Conservation (phyloP, 1,140 invertebrate species). For the Ladona fulva region DNA sequence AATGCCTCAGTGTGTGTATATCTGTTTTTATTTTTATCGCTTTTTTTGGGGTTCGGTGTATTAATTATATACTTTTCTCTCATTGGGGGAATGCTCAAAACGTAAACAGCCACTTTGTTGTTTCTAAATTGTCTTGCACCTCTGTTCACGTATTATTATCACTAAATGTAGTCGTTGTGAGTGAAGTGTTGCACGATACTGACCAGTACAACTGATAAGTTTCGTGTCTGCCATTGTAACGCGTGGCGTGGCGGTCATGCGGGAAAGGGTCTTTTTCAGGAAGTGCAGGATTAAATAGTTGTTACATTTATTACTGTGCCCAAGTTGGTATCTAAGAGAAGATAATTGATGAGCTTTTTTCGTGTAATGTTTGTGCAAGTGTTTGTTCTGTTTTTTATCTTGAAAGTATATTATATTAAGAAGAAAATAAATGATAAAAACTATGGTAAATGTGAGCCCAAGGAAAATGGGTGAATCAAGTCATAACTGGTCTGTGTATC, state of each 20-base stretch:
- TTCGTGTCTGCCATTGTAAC: neutral
- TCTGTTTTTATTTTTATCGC: constrained; percentile 3
- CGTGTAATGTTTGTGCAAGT: constrained; percentile 9
- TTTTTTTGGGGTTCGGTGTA: neutral
- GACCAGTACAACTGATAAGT: neutral
- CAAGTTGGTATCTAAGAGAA: neutral
- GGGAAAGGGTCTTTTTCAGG: neutral
- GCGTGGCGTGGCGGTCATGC: neutral
- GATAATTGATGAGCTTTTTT: constrained; percentile 9
- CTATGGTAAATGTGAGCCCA: constrained; percentile 1
- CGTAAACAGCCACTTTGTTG: neutral
- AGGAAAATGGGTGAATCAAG: constrained; percentile 1
- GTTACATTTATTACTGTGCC: constrained; percentile 6
- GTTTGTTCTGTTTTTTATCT: constrained; percentile 10
- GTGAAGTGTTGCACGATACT: constrained; percentile 8
- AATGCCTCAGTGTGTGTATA: constrained; percentile 1
- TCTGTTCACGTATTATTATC: constrained; percentile 5
- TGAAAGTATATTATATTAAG: neutral
- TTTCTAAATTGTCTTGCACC: constrained; percentile 3
- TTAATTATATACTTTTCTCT: constrained; percentile 7
- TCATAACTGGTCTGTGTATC: constrained; percentile 9
- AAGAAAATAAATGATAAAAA: constrained; percentile 9
- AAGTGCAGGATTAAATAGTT: constrained; percentile 6
- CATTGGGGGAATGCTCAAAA: neutral
- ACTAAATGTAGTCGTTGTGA: constrained; percentile 1